These are phyloP conservation scores for Hafferia zeledoni DNA, from an alignment of 2,797 vertebrate genomes.

Conservation along the genomic window DNA sequence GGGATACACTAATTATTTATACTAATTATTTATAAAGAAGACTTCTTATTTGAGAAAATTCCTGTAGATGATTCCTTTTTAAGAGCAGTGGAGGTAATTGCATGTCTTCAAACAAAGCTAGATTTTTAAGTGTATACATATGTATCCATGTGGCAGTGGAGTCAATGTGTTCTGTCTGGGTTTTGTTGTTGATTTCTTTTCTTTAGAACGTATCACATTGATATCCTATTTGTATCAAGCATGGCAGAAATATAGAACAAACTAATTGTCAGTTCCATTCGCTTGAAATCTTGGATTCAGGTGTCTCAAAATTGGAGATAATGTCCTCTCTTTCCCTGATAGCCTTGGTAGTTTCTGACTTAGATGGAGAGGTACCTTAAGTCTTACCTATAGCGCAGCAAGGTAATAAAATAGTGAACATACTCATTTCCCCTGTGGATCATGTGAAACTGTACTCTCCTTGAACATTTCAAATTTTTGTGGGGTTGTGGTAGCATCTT, in stretches of 20 bases:
- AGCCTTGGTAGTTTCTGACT: not conserved
- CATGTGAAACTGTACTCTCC: not conserved
- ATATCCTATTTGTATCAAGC: not conserved
- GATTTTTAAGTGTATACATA: not conserved
- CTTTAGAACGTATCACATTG: not conserved
- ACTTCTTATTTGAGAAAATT: not conserved
- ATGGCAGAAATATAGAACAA: not conserved
- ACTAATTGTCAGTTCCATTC: not conserved
- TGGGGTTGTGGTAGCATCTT: not conserved
- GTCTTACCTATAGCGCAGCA: not conserved
- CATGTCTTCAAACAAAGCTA: not conserved
- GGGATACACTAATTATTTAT: not conserved
- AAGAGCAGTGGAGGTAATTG: not conserved
- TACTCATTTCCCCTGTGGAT: not conserved
- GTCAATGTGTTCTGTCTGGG: rapidly evolving
- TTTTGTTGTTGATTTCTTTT: not conserved
- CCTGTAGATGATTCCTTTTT: not conserved
- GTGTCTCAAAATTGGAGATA: not conserved
- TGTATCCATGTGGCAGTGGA: not conserved
- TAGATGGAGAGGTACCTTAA: not conserved
- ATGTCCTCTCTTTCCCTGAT: not conserved
- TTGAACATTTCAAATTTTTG: not conserved
- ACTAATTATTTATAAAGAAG: not conserved
- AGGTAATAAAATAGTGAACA: not conserved
- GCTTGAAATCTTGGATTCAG: not conserved